Conservation (phyloP, 2,888 invertebrate genomes). For the Tridacna crocea region DNA sequence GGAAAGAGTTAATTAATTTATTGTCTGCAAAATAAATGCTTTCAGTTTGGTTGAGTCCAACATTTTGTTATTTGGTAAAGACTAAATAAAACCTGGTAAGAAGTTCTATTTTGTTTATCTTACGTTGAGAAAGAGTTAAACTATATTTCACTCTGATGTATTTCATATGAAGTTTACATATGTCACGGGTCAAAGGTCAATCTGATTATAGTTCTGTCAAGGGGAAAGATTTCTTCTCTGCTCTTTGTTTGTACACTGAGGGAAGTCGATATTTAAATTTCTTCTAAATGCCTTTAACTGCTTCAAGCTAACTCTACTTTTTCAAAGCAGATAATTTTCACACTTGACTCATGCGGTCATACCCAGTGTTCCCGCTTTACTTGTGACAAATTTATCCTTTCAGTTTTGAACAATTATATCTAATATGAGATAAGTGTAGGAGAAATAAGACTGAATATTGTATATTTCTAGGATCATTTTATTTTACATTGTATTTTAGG, state of each 20-base stretch:
- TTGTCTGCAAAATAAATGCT: no score
- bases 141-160: no score
- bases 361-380: background rate
- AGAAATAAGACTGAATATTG: no score
- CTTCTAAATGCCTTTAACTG: conserved; percentile 1
- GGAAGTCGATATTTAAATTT: conserved; percentile 2
- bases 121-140: no score
- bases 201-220: conserved; percentile 19
- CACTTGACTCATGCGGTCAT: conserved; percentile 8
- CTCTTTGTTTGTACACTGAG: conserved; percentile 6
- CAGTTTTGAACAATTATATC: background rate
- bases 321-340: background rate
- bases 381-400: background rate
- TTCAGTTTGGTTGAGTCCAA: no score
- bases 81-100: no score
- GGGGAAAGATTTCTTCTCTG: background rate
- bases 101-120: no score
- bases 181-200: conserved; percentile 28
- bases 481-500: no score
- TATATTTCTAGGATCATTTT: no score
- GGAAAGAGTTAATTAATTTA: no score
- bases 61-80: no score
- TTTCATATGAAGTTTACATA: conserved; percentile 11
- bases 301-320: background rate
- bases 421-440: no score